Percentiles rank a stretch among this genome's conserved stretches.
Evolutionary conservation across 2,888 invertebrate genomes (phyloP).

Genomic region (Heliconius ismenius): DNA sequence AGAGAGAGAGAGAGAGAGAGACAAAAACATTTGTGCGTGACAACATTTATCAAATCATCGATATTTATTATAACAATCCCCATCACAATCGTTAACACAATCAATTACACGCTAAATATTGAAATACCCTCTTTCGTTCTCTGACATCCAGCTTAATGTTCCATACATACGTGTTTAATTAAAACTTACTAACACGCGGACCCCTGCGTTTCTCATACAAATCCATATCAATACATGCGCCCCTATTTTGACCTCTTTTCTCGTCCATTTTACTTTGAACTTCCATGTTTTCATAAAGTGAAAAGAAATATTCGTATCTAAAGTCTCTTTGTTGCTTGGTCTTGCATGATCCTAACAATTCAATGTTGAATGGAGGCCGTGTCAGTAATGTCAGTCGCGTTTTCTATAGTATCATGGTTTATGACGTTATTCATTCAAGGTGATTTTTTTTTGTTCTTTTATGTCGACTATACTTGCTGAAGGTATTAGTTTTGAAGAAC

Average conservation of each 20-base stretch:
- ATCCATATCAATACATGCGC: slow-evolving; percentile 56
- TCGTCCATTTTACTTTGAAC: slow-evolving; percentile 58
- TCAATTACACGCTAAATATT: slow-evolving; percentile 72
- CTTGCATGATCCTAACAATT: slow-evolving; percentile 59
- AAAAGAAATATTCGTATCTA: slow-evolving; percentile 35
- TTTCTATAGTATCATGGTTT: slow-evolving; percentile 59
- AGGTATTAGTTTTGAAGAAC: background rate
- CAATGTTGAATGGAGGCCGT: slow-evolving; percentile 66
- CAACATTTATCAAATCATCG: slow-evolving; percentile 26
- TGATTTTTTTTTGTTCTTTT: slow-evolving; percentile 56
- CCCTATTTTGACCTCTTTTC: slow-evolving; percentile 60
- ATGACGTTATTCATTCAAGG: slow-evolving; percentile 68
- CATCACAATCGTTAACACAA: slow-evolving; percentile 52
- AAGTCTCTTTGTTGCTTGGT: slow-evolving; percentile 49
- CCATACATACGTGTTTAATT: slow-evolving; percentile 65
- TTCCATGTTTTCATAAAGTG: slow-evolving; percentile 43
- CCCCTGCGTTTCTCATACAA: slow-evolving; percentile 54
- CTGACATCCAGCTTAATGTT: slow-evolving; percentile 65
- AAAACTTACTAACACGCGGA: slow-evolving; percentile 76
- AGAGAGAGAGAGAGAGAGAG: too few relatives aligned
- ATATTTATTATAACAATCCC: slow-evolving; percentile 48
- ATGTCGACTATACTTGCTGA: slow-evolving; percentile 34
- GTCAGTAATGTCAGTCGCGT: slow-evolving; percentile 56
- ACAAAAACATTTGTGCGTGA: slow-evolving; percentile 21
- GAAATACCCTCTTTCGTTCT: slow-evolving; percentile 49